Base-by-base conservation (phyloP, 2,113 vertebrate genomes). In the Gila orcuttii region DNA sequence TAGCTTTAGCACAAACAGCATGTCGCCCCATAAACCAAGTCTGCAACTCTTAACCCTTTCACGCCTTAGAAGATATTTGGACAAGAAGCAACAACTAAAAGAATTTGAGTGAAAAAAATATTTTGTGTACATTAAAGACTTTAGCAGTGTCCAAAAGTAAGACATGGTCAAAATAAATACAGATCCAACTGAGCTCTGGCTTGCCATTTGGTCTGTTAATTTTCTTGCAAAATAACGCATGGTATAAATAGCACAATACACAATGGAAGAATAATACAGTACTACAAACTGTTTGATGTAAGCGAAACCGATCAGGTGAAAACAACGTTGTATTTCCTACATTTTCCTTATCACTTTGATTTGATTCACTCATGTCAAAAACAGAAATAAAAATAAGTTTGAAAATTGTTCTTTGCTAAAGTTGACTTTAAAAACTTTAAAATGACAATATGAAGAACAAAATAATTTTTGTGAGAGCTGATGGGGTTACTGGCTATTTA, bases 41-140 rank as follows among this genome's bases (percentile, higher is more conserved):
- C 62, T 82, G 13, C 50, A 59, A 83, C 13, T 55, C 7, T 83
- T 83, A 83, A 83, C 81, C 81, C 81, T 83, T 83, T 83, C 81
- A 55, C 8, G 13, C 10, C 64, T 66, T 50, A 9, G 15, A 50
- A 64, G 15, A 66, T 23, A 28, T 28, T 64, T 66, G 13, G 59
- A 28, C 7, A 47, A 13, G 15, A 66, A 62, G 66, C 36, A 28
- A 3, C 15, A 23, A n/a, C 13, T 60, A 55, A 79, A 33, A 60
- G 1, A 11, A 39, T 23, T 23, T 36, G 33, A 39, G 66, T 19
- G 7, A 36, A 21, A 31, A 13, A 39, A 28, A 33, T 33, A 68
- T 19, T 68, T 15, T 2, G 17, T 17, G 28, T 31, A 28, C 12
- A 6, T 13, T 15, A 31, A 31, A 68, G 13, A 33, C 62, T 64